Percentiles rank a stretch among this genome's conserved stretches.
Evolutionary conservation across 2,113 vertebrate genomes (phyloP).

Genomic region (Scalopus aquaticus): DNA sequence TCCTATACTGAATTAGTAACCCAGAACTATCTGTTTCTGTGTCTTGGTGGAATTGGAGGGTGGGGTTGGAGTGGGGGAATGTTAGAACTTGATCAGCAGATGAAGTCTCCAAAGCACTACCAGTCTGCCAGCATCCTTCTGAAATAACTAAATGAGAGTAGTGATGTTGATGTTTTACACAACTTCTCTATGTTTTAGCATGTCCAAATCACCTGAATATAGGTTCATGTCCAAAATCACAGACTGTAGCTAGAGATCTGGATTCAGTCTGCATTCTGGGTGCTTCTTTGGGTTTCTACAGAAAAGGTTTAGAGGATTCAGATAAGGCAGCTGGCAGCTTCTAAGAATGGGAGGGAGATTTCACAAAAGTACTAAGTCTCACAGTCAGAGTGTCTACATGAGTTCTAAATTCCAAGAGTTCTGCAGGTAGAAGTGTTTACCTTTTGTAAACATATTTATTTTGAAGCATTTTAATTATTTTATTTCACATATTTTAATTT

Average conservation of each 20-base stretch:
- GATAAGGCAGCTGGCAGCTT: background rate
- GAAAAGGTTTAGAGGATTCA: background rate
- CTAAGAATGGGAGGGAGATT: background rate
- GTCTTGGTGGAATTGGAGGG: background rate
- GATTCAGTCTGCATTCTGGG: background rate
- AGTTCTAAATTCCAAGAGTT: background rate
- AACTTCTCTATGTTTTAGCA: background rate
- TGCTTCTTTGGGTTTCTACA: background rate
- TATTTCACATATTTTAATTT: background rate
- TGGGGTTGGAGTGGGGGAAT: background rate
- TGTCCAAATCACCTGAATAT: background rate
- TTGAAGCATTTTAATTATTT: no score
- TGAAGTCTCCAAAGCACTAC: conserved; percentile 20
- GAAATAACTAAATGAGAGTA: background rate
- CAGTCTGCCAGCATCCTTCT: background rate
- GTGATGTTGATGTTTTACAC: background rate
- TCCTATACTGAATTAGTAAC: background rate
- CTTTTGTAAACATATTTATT: background rate
- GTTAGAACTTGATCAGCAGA: background rate
- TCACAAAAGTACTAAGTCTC: background rate
- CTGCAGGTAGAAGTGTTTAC: background rate
- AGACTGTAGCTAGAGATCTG: background rate
- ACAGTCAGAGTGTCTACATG: background rate
- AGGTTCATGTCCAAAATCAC: background rate
- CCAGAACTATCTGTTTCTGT: background rate